phyloP scores from a whole-genome alignment of 1,140 invertebrate genomes.

The Hestina assimilis region DNA sequence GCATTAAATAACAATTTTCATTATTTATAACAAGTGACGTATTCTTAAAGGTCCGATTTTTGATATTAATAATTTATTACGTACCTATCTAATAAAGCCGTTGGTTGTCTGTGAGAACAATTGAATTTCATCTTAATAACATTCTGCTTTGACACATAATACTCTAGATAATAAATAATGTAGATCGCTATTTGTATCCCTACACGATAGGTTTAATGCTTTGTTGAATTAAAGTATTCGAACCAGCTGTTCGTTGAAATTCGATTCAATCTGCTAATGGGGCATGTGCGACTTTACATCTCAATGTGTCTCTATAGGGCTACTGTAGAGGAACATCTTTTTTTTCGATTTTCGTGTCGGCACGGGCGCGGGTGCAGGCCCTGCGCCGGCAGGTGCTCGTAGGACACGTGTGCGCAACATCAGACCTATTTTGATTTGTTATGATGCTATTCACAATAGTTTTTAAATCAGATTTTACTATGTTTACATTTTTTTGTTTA shows the following conservation, averaged over 20 bases:
- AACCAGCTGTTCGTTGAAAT: slow-evolving; percentile 65
- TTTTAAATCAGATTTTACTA: neutral
- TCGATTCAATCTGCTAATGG: slow-evolving; percentile 66
- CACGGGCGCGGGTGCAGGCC: slow-evolving; percentile 16
- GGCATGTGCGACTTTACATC: slow-evolving; percentile 50
- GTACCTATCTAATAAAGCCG: too few species aligned
- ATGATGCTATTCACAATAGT: neutral
- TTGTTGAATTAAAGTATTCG: slow-evolving; percentile 6
- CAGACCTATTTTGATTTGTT: neutral
- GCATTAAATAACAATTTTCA: too few species aligned
- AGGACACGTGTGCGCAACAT: neutral
- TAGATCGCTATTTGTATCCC: slow-evolving; percentile 7
- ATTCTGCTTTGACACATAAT: too few species aligned
- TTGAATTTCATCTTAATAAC: too few species aligned
- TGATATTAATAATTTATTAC: too few species aligned
- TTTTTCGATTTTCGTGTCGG: slow-evolving; percentile 18
- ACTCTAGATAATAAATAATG: neutral
- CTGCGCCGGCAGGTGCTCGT: slow-evolving; percentile 8
- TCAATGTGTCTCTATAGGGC: slow-evolving; percentile 35
- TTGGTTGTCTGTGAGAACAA: too few species aligned
- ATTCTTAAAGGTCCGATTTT: too few species aligned
- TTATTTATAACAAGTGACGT: too few species aligned
- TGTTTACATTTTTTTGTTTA: too few species aligned
- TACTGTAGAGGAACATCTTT: slow-evolving; percentile 33
- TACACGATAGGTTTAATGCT: neutral